Evolutionary conservation across 1,140 invertebrate species (phyloP), one percentile per base, ranked within the genome.

Genomic region (Leptinotarsa texana): DNA sequence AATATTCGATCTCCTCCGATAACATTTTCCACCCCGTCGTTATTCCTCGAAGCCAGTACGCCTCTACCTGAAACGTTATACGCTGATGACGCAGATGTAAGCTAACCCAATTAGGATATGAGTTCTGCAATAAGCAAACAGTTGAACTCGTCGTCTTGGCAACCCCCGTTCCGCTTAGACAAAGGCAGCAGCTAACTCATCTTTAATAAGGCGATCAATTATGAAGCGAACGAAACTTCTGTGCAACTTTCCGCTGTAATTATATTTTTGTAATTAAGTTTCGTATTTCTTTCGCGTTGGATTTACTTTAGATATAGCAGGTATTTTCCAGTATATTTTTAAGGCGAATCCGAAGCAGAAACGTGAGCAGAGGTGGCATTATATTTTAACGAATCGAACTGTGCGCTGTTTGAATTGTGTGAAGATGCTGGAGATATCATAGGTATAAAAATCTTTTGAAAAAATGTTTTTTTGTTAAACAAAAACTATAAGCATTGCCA

Each of bases 201-300:
- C 82, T 84, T 85, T 85, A 85, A 85, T 85, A 85, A 85, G 84
- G 79, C 82, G 81, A 85, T 85, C 84, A 85, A 85, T 85, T 85
- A 85, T 85, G 82, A 81, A 80, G 76, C 81, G 78, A 71, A 77
- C 74, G 81, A 80, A 84, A 83, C 81, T 83, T 81, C 79, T 83
- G 82, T 82, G 80, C 80, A 83, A 84, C 82, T 84, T 83, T 81
- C 78, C 77, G 77, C 77, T 81, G 82, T 84, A 82, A 84, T 84
- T 84, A 84, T 82, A 83, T 82, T 82, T 79, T 82, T 79, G 80
- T 84, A 84, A 84, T 84, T 84, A 80, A 77, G 78, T 76, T 77
- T 42, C 42, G 33, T 73, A 76, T 81, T 81, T 81, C 77, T 79
- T 79, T 77, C 80, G 73, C 73, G 74, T 74, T 78, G 78, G 80